Percentiles rank a stretch among this genome's conserved stretches.
Evolutionary conservation across 2,888 invertebrate species (phyloP).

Genomic region (Archips xylosteana): DNA sequence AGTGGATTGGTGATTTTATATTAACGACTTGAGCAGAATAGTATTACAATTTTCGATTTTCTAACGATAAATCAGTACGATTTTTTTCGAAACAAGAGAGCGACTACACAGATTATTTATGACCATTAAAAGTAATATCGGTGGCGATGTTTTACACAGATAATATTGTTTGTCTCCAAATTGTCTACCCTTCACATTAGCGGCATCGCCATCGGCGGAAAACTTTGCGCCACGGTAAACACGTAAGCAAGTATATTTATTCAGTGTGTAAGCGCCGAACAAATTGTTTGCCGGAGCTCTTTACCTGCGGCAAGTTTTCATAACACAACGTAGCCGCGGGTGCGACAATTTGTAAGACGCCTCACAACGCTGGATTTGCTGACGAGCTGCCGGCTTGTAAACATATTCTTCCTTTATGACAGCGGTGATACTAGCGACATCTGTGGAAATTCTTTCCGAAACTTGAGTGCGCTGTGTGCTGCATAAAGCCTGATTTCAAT

Average conservation of each 20-base stretch:
- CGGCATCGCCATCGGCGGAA: conserved; percentile 30
- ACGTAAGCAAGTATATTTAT: conserved; percentile 69
- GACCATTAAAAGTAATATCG: background rate
- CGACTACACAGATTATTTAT: too few species aligned
- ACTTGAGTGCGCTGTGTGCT: conserved; percentile 46
- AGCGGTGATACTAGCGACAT: conserved; percentile 43
- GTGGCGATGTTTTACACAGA: background rate
- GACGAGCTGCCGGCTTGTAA: conserved; percentile 70
- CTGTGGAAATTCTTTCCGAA: conserved; percentile 49
- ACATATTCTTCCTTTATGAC: conserved; percentile 65
- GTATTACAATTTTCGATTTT: background rate
- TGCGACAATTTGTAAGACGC: conserved; percentile 76
- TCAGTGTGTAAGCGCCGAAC: conserved; percentile 75
- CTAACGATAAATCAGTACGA: background rate
- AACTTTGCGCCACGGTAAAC: conserved; percentile 38
- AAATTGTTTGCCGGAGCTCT: conserved; percentile 79
- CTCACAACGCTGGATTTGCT: conserved; percentile 69
- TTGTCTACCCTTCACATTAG: conserved; percentile 26
- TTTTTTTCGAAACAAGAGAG: background rate
- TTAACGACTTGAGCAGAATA: conserved; percentile 14
- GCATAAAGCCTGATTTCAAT: conserved; percentile 23
- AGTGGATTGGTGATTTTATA: conserved; percentile 28
- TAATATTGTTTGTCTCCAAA: conserved; percentile 20
- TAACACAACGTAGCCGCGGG: conserved; percentile 74
- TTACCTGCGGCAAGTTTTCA: conserved; percentile 80